phyloP scores from a whole-genome alignment of 1,140 invertebrate genomes.

The Varroa destructor region DNA sequence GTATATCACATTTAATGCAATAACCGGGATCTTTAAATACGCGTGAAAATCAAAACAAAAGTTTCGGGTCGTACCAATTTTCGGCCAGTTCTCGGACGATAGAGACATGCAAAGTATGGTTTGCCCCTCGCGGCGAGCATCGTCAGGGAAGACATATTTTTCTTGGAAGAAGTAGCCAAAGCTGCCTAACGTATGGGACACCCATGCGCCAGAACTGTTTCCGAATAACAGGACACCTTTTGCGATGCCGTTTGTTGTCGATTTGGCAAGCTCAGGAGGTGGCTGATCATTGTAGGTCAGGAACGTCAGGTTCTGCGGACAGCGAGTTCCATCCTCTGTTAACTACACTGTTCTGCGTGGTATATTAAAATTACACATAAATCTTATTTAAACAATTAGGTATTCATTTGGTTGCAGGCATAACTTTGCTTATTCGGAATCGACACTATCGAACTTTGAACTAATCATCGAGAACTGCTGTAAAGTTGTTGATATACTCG shows the following conservation, averaged over 20 bases:
- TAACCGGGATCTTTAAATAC: too few species aligned
- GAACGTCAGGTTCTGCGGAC: slow-evolving; percentile 23
- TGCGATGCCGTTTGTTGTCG: slow-evolving; percentile 6
- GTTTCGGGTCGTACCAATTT: background rate
- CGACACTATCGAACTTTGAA: too few species aligned
- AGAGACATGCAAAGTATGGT: slow-evolving; percentile 17
- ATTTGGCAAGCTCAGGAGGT: background rate
- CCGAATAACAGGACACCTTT: slow-evolving; percentile 20
- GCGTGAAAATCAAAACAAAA: too few species aligned
- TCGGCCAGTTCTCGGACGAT: slow-evolving; percentile 11
- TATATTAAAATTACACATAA: too few species aligned
- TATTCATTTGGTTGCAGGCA: too few species aligned
- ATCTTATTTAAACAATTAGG: too few species aligned
- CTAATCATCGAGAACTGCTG: too few species aligned
- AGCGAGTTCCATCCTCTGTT: too few species aligned
- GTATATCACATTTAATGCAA: too few species aligned
- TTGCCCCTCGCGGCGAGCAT: slow-evolving; percentile 3
- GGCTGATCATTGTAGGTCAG: slow-evolving; percentile 22
- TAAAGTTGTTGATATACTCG: too few species aligned
- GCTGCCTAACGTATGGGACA: background rate
- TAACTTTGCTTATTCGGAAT: too few species aligned
- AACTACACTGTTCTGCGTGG: too few species aligned
- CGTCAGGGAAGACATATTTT: slow-evolving; percentile 20
- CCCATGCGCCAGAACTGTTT: background rate
- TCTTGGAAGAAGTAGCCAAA: slow-evolving; percentile 14